phyloP scores from a whole-genome alignment of 2,888 invertebrate genomes.

The Blera fallax region DNA sequence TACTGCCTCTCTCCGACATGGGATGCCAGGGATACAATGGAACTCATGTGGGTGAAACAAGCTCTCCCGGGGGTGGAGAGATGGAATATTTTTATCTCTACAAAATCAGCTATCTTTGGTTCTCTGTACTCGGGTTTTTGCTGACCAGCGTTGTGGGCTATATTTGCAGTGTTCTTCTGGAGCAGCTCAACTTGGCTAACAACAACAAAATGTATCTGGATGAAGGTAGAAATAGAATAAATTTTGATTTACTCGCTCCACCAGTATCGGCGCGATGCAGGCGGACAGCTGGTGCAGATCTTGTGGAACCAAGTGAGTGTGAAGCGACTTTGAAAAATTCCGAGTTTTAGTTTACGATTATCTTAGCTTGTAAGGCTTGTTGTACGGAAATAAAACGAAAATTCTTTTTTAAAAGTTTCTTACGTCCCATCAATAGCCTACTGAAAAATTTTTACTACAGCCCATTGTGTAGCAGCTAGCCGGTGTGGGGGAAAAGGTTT shows the following conservation, averaged over 20 bases:
- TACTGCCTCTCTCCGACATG: background rate
- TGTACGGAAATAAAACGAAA: too few species aligned
- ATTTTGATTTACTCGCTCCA: background rate
- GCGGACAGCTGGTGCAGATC: background rate
- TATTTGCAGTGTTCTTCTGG: background rate
- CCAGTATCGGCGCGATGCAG: background rate
- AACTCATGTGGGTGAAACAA: background rate
- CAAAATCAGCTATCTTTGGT: background rate
- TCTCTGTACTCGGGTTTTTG: background rate
- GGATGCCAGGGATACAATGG: background rate
- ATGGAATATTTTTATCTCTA: background rate
- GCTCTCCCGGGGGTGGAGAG: background rate
- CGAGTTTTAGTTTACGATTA: background rate
- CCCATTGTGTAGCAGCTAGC: constrained; percentile 49
- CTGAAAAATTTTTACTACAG: too few species aligned
- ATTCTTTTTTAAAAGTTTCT: too few species aligned
- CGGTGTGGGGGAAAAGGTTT: constrained; percentile 21
- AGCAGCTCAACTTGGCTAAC: background rate
- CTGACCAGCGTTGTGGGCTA: too few species aligned
- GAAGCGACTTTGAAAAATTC: background rate
- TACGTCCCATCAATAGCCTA: too few species aligned
- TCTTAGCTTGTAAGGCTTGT: too few species aligned
- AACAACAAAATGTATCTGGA: background rate
- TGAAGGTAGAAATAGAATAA: background rate
- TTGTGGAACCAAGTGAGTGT: background rate